phyloP scores from a whole-genome alignment of 2,113 vertebrate species.

The Halichoeres trimaculatus region DNA sequence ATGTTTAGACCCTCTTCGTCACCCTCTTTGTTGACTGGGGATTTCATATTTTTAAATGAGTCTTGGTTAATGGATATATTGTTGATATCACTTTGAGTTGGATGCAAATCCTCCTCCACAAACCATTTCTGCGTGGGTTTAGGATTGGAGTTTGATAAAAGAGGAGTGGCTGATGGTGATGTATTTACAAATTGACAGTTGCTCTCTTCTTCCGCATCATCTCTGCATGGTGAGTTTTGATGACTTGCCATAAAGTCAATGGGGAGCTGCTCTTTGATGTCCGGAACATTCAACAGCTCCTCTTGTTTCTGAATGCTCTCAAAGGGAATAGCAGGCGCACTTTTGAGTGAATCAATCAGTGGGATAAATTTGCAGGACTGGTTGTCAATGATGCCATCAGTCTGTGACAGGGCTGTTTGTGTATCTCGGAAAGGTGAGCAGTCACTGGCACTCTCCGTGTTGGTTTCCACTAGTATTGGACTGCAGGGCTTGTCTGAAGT shows the following conservation, averaged over 20 bases:
- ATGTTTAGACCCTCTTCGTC: slow-evolving; percentile 41
- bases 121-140: slow-evolving; percentile 32
- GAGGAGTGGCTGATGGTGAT: slow-evolving; percentile 51
- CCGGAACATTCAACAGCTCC: slow-evolving; percentile 68
- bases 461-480: slow-evolving; percentile 62
- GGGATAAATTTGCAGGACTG: slow-evolving; percentile 50
- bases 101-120: slow-evolving; percentile 42
- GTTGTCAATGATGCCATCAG: slow-evolving; percentile 50
- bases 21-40: slow-evolving; percentile 43
- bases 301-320: slow-evolving; percentile 57
- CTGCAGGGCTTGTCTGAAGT: slow-evolving; percentile 61
- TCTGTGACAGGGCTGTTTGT: slow-evolving; percentile 72
- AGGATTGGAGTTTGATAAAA: slow-evolving; percentile 54
- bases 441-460: slow-evolving; percentile 31
- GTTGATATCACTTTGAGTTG: slow-evolving; percentile 49
- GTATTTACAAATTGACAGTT: slow-evolving; percentile 48
- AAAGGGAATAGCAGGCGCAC: slow-evolving; percentile 40
- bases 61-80: slow-evolving; percentile 48
- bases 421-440: slow-evolving; percentile 46
- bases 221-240: slow-evolving; percentile 66
- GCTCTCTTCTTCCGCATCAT: slow-evolving; percentile 63
- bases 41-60: slow-evolving; percentile 48
- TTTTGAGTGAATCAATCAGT: slow-evolving; percentile 53
- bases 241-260: slow-evolving; percentile 75
- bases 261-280: slow-evolving; percentile 73